These are phyloP conservation scores for Scatophagus argus DNA, from an alignment of 2,113 vertebrate genomes.

Conservation along the genomic window DNA sequence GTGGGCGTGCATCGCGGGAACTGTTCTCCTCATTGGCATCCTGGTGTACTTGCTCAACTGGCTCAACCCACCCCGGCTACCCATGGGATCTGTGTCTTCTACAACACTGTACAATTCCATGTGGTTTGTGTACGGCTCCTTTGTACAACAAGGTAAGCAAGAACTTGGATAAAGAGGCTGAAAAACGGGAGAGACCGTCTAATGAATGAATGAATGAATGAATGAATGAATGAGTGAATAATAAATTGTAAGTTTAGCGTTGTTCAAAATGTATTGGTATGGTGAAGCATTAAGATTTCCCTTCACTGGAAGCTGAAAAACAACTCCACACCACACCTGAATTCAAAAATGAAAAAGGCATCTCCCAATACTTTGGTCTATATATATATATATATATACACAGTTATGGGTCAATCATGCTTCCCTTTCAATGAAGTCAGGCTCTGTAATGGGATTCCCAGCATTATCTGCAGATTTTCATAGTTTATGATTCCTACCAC, in stretches of 20 bases:
- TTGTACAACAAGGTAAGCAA: constrained; percentile 96
- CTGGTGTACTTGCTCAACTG: constrained; percentile 98
- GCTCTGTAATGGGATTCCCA: not conserved
- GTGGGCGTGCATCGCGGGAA: constrained; percentile 98
- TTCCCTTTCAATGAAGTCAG: not conserved
- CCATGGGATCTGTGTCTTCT: constrained; percentile 97
- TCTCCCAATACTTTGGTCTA: too few relatives aligned
- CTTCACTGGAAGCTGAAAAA: too few relatives aligned
- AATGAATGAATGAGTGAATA: not conserved
- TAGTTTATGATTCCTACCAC: not conserved
- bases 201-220: not conserved
- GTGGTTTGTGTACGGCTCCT: constrained; percentile 99
- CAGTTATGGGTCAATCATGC: too few relatives aligned
- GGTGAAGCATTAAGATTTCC: too few relatives aligned
- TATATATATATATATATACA: too few relatives aligned
- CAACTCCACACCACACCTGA: too few relatives aligned
- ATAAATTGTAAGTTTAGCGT: too few relatives aligned
- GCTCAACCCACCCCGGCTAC: constrained; percentile 95
- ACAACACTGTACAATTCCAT: constrained; percentile 99
- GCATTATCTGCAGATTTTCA: not conserved
- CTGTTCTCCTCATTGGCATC: constrained; percentile 93
- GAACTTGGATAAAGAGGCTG: not conserved
- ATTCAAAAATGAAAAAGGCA: too few relatives aligned
- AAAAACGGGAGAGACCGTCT: not conserved
- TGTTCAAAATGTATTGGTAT: not conserved